Conservation (phyloP, 2,888 invertebrate species). For the Dyspetes luteomarginatus region DNA sequence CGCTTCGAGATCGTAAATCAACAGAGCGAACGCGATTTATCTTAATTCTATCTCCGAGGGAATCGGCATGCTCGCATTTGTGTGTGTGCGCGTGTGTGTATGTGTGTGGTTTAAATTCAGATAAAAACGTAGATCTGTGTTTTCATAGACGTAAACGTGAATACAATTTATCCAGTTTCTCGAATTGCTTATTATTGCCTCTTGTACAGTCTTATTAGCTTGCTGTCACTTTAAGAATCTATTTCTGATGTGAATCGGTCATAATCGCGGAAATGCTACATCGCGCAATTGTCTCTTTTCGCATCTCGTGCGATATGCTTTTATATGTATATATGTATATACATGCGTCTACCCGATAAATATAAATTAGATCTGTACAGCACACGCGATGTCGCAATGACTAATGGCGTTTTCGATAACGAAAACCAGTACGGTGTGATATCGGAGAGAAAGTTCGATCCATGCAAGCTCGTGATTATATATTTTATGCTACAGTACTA, state of each 20-base stretch:
- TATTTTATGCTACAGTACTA: constrained; percentile 16
- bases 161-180: constrained; percentile 5
- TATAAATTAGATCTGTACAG: constrained; percentile 50
- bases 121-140: neutral
- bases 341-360: constrained; percentile 24
- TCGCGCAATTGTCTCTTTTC: neutral
- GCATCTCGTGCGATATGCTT: neutral
- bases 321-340: neutral
- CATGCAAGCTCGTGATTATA: constrained; percentile 27
- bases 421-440: constrained; percentile 39
- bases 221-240: neutral
- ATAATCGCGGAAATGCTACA: neutral
- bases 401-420: constrained; percentile 51
- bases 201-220: neutral
- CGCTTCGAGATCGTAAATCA: constrained; percentile 71
- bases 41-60: constrained; percentile 74
- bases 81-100: constrained; percentile 10
- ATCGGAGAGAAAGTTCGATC: constrained; percentile 49
- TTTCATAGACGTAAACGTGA: neutral
- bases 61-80: constrained; percentile 34
- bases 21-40: constrained; percentile 73
- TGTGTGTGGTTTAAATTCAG: neutral
- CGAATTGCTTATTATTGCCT: neutral
- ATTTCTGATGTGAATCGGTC: neutral
- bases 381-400: constrained; percentile 48